These are phyloP conservation scores for Prolemur simus DNA, from an alignment of 2,113 vertebrate genomes.

Conservation along the genomic window DNA sequence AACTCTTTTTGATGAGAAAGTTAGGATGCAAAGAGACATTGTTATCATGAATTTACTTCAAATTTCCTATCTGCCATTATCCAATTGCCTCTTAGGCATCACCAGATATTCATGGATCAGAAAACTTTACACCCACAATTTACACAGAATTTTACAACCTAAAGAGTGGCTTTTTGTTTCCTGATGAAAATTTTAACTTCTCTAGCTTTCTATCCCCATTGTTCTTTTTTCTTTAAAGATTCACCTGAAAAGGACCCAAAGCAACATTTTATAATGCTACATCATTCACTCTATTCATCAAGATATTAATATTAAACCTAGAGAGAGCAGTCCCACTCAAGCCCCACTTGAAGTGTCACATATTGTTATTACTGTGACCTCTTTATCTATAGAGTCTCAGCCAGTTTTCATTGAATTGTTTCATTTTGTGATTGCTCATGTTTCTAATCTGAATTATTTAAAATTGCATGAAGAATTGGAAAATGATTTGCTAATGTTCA, in stretches of 20 bases:
- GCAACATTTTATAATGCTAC: neutral
- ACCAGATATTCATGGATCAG: neutral
- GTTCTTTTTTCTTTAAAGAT: neutral
- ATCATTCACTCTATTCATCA: neutral
- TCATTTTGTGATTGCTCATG: conserved; percentile 12
- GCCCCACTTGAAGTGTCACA: neutral
- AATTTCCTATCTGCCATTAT: neutral
- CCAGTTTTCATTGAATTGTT: neutral
- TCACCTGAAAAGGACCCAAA: neutral
- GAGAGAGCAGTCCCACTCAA: neutral
- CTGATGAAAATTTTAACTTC: neutral
- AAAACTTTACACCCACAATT: neutral
- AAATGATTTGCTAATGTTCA: conserved; percentile 50
- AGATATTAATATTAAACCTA: neutral
- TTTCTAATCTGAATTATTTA: conserved; percentile 56
- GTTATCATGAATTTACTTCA: neutral
- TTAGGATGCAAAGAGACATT: neutral
- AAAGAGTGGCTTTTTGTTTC: neutral
- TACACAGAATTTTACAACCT: neutral
- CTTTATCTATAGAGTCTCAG: neutral
- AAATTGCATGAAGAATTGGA: conserved; percentile 46
- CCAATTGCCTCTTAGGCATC: neutral
- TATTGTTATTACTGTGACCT: neutral
- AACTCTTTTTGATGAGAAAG: neutral
- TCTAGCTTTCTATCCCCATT: neutral